phyloP scores from a whole-genome alignment of 2,797 vertebrate species.

The Acipenser oxyrinchus region DNA sequence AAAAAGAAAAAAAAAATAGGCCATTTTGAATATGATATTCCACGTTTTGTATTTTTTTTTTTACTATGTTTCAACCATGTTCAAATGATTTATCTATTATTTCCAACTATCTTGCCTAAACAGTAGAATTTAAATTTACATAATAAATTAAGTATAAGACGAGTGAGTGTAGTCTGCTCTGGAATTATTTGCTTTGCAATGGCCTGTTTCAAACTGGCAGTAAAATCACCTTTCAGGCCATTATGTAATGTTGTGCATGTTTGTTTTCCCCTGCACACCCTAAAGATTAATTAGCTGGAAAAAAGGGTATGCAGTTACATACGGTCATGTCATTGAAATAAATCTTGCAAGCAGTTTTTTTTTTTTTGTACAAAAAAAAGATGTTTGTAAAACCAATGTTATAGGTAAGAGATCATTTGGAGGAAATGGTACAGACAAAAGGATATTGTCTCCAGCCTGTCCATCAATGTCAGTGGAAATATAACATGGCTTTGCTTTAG shows the following conservation, averaged over 20 bases:
- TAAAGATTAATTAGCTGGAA: slow-evolving; percentile 24
- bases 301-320: slow-evolving; percentile 11
- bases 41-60: no score
- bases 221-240: slow-evolving; percentile 3
- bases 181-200: slow-evolving; percentile 12
- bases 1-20: no score
- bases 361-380: neutral
- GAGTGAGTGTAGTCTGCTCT: no score
- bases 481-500: no score
- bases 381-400: slow-evolving; percentile 11
- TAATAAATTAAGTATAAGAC: no score
- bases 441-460: no score
- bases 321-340: slow-evolving; percentile 18
- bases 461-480: no score
- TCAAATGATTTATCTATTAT: no score
- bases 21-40: no score
- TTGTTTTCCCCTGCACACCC: slow-evolving; percentile 19
- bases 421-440: slow-evolving; percentile 9
- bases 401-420: slow-evolving; percentile 14
- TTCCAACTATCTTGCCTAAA: no score
- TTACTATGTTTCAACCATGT: no score
- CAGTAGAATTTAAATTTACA: no score
- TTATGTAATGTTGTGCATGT: slow-evolving; percentile 7
- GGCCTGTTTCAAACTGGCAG: slow-evolving; percentile 21
- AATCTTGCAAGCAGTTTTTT: slow-evolving; percentile 16